phyloP scores from a whole-genome alignment of 2,888 invertebrate genomes.

The Tenthredo distinguenda region DNA sequence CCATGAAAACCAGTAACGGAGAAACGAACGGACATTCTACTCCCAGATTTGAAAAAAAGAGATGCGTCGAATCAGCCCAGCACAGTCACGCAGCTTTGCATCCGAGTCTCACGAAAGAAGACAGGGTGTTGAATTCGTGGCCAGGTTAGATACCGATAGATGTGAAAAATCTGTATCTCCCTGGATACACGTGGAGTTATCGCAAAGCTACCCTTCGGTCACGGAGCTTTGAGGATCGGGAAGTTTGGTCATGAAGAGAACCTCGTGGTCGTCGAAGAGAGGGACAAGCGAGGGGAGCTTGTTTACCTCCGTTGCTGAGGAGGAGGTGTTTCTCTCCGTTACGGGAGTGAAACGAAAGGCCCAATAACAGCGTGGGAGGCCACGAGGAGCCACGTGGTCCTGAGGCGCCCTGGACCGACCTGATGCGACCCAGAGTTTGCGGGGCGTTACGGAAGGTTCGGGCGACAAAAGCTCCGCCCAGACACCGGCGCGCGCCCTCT shows the following conservation, averaged over 20 bases:
- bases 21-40: neutral
- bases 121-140: neutral
- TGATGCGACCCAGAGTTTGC: slow-evolving; percentile 37
- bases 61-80: neutral
- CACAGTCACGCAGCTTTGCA: neutral
- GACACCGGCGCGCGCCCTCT: slow-evolving; percentile 59
- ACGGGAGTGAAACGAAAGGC: slow-evolving; percentile 46
- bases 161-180: neutral
- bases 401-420: slow-evolving; percentile 78
- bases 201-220: neutral
- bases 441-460: slow-evolving; percentile 60
- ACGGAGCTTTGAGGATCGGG: neutral
- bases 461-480: slow-evolving; percentile 51
- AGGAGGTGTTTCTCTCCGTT: slow-evolving; percentile 45
- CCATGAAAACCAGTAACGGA: neutral
- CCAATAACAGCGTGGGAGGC: slow-evolving; percentile 79
- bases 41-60: neutral
- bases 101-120: neutral
- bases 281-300: slow-evolving; percentile 29
- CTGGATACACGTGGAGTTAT: slow-evolving; percentile 27
- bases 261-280: slow-evolving; percentile 48
- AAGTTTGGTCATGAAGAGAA: slow-evolving; percentile 1
- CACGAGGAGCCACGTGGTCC: slow-evolving; percentile 82
- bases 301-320: slow-evolving; percentile 50
- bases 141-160: neutral